Conservation (phyloP, 2,113 vertebrate genomes). For the Upupa epops region DNA sequence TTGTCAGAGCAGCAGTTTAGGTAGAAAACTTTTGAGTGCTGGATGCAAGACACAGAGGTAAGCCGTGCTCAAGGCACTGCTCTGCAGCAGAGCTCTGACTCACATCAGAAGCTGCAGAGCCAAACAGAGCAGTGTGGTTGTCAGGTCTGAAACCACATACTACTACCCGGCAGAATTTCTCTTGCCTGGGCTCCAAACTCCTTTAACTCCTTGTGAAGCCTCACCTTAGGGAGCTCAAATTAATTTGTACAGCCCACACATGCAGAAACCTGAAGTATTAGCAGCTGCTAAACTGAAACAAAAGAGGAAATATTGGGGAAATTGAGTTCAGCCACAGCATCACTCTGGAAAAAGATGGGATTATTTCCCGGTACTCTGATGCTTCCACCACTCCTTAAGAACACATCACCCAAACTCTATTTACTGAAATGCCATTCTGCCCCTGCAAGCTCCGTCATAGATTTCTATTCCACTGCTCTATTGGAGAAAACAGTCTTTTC, state of each 20-base stretch:
- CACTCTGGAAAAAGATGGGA: background rate
- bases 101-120: background rate
- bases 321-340: background rate
- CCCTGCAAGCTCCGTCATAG: background rate
- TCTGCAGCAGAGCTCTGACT: background rate
- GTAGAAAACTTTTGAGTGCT: background rate
- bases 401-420: background rate
- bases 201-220: background rate
- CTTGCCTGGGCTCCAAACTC: background rate
- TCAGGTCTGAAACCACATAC: background rate
- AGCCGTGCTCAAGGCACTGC: background rate
- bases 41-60: fast-evolving
- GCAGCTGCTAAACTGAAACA: background rate
- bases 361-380: background rate
- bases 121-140: background rate
- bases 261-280: background rate
- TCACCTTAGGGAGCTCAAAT: background rate
- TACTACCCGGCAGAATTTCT: background rate
- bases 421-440: background rate
- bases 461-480: background rate
- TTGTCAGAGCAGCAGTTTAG: background rate
- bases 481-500: background rate
- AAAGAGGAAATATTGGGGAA: background rate
- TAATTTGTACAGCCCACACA: background rate
- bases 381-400: background rate